phyloP scores from a whole-genome alignment of 2,888 invertebrate genomes.

The Baronia brevicornis region DNA sequence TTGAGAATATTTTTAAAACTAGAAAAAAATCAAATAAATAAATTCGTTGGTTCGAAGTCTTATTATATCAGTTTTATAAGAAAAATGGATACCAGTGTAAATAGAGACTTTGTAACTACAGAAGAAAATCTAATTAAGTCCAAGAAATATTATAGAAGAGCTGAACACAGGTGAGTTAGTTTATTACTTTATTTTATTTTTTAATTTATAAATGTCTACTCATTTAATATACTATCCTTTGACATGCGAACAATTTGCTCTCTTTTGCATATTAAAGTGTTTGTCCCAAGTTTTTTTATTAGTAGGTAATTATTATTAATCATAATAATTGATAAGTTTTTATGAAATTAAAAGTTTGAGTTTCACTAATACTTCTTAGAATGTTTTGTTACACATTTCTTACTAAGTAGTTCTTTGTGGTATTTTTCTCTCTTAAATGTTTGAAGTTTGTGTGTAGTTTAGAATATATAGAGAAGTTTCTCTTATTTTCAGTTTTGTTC shows the following conservation, averaged over 20 bases:
- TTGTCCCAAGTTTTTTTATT: background rate
- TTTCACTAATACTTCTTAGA: no score
- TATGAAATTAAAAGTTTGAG: no score
- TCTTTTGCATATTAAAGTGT: no score
- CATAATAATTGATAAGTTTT: no score
- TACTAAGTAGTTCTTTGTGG: no score
- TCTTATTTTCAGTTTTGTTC: no score
- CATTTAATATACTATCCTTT: background rate
- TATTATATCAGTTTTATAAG: background rate
- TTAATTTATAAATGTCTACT: background rate
- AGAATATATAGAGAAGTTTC: no score
- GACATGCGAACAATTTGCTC: no score
- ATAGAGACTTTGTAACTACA: constrained; percentile 34
- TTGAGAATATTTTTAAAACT: constrained; percentile 1
- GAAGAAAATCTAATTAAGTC: constrained; percentile 32
- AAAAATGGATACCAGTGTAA: constrained; percentile 36
- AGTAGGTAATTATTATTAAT: no score
- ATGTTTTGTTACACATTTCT: no score
- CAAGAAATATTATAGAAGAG: constrained; percentile 60
- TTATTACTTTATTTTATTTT: constrained; percentile 10
- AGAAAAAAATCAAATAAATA: constrained; percentile 18
- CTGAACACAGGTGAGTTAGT: constrained; percentile 58
- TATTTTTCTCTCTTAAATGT: no score
- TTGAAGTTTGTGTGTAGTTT: no score
- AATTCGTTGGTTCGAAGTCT: constrained; percentile 10